These are phyloP conservation scores for Furcula furcula DNA, from an alignment of 2,888 invertebrate species.

Conservation along the genomic window DNA sequence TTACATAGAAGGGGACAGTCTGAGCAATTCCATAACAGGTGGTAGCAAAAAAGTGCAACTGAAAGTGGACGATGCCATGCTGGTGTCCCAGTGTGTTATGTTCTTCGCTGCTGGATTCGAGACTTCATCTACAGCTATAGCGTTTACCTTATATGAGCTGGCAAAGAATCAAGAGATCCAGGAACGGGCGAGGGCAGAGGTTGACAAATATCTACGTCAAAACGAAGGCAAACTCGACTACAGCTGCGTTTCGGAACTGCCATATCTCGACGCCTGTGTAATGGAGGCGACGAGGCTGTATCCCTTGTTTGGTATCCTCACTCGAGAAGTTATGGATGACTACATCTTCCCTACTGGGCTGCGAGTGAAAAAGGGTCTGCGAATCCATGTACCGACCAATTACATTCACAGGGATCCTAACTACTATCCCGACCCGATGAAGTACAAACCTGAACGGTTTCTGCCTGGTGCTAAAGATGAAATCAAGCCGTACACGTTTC, in stretches of 20 bases:
- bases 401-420: slow-evolving; percentile 34
- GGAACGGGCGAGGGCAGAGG: slow-evolving; percentile 35
- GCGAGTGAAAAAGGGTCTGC: slow-evolving; percentile 32
- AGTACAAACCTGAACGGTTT: slow-evolving; percentile 39
- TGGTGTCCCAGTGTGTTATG: slow-evolving; percentile 75
- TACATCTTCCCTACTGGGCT: slow-evolving; percentile 36
- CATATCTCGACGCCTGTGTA: slow-evolving; percentile 49
- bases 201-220: slow-evolving; percentile 41
- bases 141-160: slow-evolving; percentile 45
- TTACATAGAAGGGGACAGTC: slow-evolving; percentile 37
- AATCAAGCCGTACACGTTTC: slow-evolving; percentile 34
- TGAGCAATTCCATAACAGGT: slow-evolving; percentile 31
- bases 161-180: slow-evolving; percentile 42
- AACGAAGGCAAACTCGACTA: slow-evolving; percentile 32
- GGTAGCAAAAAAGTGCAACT: slow-evolving; percentile 29
- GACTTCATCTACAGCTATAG: slow-evolving; percentile 45
- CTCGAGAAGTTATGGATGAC: slow-evolving; percentile 32
- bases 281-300: slow-evolving; percentile 50
- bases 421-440: slow-evolving; percentile 36
- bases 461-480: slow-evolving; percentile 27
- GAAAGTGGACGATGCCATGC: slow-evolving; percentile 54
- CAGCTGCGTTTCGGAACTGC: slow-evolving; percentile 48
- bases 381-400: slow-evolving; percentile 38
- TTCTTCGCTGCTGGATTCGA: slow-evolving; percentile 67
- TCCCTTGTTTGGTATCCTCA: slow-evolving; percentile 38